Base-by-base conservation (phyloP, 2,888 invertebrate species). In the Disparrhopalites patrizii region DNA sequence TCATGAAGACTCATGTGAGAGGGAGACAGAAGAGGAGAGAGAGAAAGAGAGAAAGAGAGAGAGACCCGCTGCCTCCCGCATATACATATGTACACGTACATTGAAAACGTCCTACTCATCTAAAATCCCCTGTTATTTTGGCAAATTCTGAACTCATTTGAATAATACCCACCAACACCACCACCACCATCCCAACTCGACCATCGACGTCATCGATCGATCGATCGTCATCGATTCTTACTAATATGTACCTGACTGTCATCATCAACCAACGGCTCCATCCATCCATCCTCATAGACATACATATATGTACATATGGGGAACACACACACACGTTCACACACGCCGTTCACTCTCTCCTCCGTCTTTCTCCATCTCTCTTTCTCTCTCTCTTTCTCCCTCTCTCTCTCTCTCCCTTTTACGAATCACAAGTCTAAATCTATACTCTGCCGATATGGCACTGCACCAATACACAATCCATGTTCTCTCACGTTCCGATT, bases 151-250 rank as follows among this genome's bases (percentile, higher is more conserved):
- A 61, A 40, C 55, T 63, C 63, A 63, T 63, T 63, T 63, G 63
- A 56, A 63, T 63, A 63, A 55, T 54, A 57, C 66, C 58, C 62
- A 55, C 68, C 66, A 68, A 70, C n/a, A n/a, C n/a, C n/a, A n/a
- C n/a, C n/a, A n/a, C n/a, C 69, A 72, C 71, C 71, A 73, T 71
- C 71, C 70, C 67, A 36, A 66, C 71, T 74, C 73, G 74, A 73
- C 73, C 72, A 74, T 74, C 70, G 72, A 72, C 70, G 70, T 70
- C 64, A 60, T 67, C 60, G 68, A 69, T 68, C 70, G 71, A 70
- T 57, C 40, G 28, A 54, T 54, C 54, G 31, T 25, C 28, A 61
- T 61, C 61, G 61, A 61, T 61, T 61, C 50, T n/a, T 8, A 61
- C 51, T 58, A 38, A 51, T 61, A 61, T 61, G 71, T 74, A 74